Conservation (phyloP, 2,888 invertebrate genomes). For the Oxyscelio sp. region DNA sequence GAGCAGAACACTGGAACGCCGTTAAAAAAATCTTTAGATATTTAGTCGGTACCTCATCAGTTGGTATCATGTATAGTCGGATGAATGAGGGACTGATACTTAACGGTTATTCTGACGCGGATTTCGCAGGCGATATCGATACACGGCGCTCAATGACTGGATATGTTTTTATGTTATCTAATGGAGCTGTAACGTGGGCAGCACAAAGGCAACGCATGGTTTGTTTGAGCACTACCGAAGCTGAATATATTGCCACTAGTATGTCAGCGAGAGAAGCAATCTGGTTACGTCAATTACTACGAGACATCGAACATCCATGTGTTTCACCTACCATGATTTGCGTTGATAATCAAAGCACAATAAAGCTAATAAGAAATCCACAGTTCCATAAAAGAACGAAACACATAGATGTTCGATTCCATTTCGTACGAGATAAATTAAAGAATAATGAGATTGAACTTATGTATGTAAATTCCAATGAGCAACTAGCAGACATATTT, state of each 20-base stretch:
- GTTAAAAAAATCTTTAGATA: constrained; percentile 67
- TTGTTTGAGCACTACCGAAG: constrained; percentile 16
- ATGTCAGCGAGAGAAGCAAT: constrained; percentile 13
- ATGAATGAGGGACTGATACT: constrained; percentile 7
- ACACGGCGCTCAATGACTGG: constrained; percentile 21
- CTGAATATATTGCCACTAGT: constrained; percentile 25
- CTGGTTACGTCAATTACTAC: constrained; percentile 10
- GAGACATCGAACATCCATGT: constrained; percentile 14
- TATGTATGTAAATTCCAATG: not conserved
- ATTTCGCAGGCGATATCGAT: not conserved
- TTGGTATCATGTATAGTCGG: constrained; percentile 51
- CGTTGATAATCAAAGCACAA: constrained; percentile 24
- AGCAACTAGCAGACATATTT: not conserved
- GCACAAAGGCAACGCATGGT: constrained; percentile 22
- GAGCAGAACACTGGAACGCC: constrained; percentile 56
- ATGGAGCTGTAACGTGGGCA: constrained; percentile 14
- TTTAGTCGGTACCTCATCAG: constrained; percentile 24
- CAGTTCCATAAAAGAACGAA: constrained; percentile 23
- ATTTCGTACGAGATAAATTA: constrained; percentile 23
- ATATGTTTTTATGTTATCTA: not conserved
- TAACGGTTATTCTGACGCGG: constrained; percentile 45
- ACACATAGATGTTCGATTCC: constrained; percentile 26
- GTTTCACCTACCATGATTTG: not conserved
- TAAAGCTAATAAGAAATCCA: constrained; percentile 5
- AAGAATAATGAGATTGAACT: not conserved